Evolutionary conservation across 2,888 invertebrate species (phyloP), one percentile per base, ranked within the genome.

Genomic region (Charanyca ferruginea): DNA sequence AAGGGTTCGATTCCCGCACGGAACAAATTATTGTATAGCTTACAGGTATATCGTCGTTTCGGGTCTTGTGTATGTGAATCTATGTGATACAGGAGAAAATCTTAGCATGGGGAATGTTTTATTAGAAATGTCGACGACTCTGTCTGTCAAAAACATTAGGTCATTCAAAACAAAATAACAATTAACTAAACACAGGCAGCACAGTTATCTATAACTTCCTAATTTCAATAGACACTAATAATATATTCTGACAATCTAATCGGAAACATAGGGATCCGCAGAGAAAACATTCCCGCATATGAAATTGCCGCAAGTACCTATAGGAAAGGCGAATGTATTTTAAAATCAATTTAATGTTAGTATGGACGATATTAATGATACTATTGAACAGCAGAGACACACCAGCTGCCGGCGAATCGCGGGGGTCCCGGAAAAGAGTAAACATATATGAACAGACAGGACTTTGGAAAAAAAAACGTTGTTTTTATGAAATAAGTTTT

Each of bases 361-460:
- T 78, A 81, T 73, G 73, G 70, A 57, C 66, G 79, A 86, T 88
- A 91, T 90, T 90, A 88, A 91, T 91, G 87, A 87, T 79, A 75
- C 82, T 82, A 89, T 85, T 89, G 88, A 90, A 81, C 81, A 83
- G 80, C 73, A 65, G 80, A 78, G 89, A 89, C 87, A 80, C 75
- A 76, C 79, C 86, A 86, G 87, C 87, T 89, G 90, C 89, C 84
- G 87, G 79, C 48, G 77, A 84, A 77, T 86, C 86, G 87, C 86
- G 89, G 90, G 89, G 90, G 89, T 87, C 81, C 86, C 38, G 32
- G 1, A 84, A 83, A 68, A 85, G 86, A 87, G 5, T 55, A 72
- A n/a, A 28, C 1, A 28, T 42, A 32, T 20, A 8, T 51, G 4
- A 16, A 9, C 51, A 77, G 77, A 73, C n/a, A 44, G 9, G 67